A percentile compares a stretch with the other conserved stretches of the same genome.
phyloP scores from a whole-genome alignment of 2,797 vertebrate species.

The Chelmon rostratus region DNA sequence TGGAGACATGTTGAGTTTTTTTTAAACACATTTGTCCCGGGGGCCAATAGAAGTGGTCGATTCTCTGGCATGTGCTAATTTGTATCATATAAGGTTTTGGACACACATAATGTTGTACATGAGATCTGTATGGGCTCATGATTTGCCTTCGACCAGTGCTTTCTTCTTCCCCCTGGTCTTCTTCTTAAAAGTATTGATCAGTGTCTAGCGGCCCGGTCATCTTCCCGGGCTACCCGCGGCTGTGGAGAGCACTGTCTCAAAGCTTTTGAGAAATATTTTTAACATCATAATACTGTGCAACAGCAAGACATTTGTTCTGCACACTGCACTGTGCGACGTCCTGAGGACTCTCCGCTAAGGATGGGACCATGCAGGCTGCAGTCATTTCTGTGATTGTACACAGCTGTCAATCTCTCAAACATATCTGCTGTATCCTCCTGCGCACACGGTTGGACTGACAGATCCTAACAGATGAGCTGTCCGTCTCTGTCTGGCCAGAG shows the following conservation, averaged over 20 bases:
- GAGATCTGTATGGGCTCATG: constrained; percentile 54
- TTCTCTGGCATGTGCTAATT: constrained; percentile 67
- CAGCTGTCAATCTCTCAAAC: constrained; percentile 43
- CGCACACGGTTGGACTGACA: constrained; percentile 15
- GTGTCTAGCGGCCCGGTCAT: constrained; percentile 11
- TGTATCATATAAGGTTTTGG: constrained; percentile 53
- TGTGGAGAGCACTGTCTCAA: constrained; percentile 22
- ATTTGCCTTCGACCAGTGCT: constrained; percentile 68
- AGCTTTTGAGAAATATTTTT: constrained; percentile 55
- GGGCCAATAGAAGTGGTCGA: constrained; percentile 41
- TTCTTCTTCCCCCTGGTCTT: constrained; percentile 46
- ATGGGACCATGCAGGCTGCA: constrained; percentile 41
- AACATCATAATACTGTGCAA: constrained; percentile 56
- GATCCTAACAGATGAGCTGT: constrained; percentile 34
- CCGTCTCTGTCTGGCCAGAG: constrained; percentile 58
- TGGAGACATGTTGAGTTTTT: constrained; percentile 51
- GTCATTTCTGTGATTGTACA: constrained; percentile 38
- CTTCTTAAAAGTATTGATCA: constrained; percentile 40
- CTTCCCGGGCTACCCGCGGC: constrained; percentile 31
- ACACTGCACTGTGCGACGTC: constrained; percentile 46
- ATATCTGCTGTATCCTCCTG: constrained; percentile 49
- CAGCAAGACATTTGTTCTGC: constrained; percentile 42
- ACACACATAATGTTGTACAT: constrained; percentile 54
- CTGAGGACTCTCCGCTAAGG: constrained; percentile 38
- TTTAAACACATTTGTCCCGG: constrained; percentile 46